Base-by-base conservation (phyloP, 2,797 vertebrate genomes). In the Ptychadena robeensis region DNA sequence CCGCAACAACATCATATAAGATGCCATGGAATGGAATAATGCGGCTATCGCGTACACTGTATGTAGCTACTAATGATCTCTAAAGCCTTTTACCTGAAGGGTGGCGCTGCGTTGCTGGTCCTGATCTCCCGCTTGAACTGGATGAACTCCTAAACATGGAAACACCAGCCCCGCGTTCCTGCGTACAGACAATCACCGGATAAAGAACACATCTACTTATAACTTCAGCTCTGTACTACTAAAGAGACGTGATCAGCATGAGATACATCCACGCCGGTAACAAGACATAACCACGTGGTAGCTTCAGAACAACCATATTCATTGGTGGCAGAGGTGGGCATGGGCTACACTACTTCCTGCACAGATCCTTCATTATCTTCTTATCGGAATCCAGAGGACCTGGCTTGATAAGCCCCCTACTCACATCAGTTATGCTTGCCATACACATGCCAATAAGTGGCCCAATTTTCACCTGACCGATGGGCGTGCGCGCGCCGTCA, bases 121-220 rank as follows among this genome's bases (percentile, higher is more conserved):
- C 1, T 91, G 85, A 5, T 91, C 91, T 76, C 88, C 82, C 12
- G 91, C 94, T 63, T 99, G 98, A 53, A 99, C 91, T 1, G 98
- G 97, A 76, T 99, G 97, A 79, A 99, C 92, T 73, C 97, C 98
- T 69, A 99, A 89, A 82, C 96, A 98, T 0, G 97, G 95, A 75
- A 95, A 90, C 35, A 98, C 89, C 85, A 97, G 96, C 15, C 94
- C 95, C 11, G 92, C 88, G 82, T 96, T 97, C 65, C 98, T 99
- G 34, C 30, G 80, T 57, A 38, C 12, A 64, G 30, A 34, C 30
- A 76, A 1, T 11, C 59, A 76, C 9, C 25, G 66, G 34, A 35
- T 68, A 38, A 68, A 31, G 22, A n/a, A 68, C 10, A 22, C 3
- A 37, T 18, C 18, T 11, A 25, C 22, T 66, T 32, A 66, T 12